Base-by-base conservation (phyloP, 2,888 invertebrate species). In the Abrostola triplasia region DNA sequence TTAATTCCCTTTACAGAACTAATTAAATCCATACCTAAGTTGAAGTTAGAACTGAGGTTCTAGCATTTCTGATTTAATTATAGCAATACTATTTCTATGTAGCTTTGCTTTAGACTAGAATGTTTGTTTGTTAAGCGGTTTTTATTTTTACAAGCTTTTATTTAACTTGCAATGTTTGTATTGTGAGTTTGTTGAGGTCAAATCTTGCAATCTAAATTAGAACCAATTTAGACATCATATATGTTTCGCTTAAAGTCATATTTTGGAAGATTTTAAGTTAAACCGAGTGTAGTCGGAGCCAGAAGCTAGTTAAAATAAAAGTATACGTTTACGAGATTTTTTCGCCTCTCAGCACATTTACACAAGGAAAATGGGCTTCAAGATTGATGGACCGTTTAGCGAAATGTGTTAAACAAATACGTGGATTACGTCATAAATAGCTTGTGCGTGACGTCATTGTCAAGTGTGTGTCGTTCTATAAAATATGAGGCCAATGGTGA, bases 1-100 rank as follows among this genome's bases (percentile, higher is more conserved):
- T 41, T 64, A 70, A 70, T 68, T 41, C 36, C 40, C 44, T 41
- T 70, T 8, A 38, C 50, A 35, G 41, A 57, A 70, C 49, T 50
- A 47, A 68, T 68, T 68, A 70, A 35, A 44, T 9, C 5, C 0
- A 5, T 13, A 13, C 49, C 11, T n/a, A 24, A 9, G 10, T 12
- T 24, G 44, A 44, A 54, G 6, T 40, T 40, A 63, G 56, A 53
- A 52, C 40, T 10, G 4, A 13, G 56, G 57, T 44, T 12, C 54
- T 40, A 5, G 42, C 13, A 44, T 44, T 52, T 47, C 4, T 24
- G 24, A 24, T 24, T 24, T 24, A 24, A 24, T 4, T 24, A 24
- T 24, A 24, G 1, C 24, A 24, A 24, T 24, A 24, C 4, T 4
- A 24, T 1, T 24, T 24, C 24, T 24, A 4, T 24, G 24, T 24